Evolutionary conservation across 2,888 invertebrate genomes (phyloP).

Genomic region (Euzetes globulus): DNA sequence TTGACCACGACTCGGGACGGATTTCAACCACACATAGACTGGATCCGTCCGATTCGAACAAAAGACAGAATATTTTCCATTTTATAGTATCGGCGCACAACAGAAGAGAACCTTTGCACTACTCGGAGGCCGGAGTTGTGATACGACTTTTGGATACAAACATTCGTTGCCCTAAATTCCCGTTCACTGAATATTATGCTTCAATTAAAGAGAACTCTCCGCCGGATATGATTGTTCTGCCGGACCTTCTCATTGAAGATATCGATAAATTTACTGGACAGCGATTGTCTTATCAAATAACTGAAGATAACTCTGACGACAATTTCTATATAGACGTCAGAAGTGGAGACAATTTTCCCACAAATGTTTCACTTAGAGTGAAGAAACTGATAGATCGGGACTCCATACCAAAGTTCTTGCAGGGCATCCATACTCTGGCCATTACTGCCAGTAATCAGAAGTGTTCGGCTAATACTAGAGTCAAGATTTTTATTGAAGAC

Average conservation of each 20-base stretch:
- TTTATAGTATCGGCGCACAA: conserved; percentile 43
- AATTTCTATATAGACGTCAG: conserved; percentile 42
- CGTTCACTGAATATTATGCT: conserved; percentile 44
- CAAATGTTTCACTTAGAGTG: conserved; percentile 41
- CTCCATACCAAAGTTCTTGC: conserved; percentile 42
- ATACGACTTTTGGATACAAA: conserved; percentile 40
- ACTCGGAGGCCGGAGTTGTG: conserved; percentile 42
- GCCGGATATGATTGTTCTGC: conserved; percentile 42
- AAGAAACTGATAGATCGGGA: conserved; percentile 43
- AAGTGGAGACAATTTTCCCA: conserved; percentile 29
- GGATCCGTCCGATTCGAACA: conserved; percentile 43
- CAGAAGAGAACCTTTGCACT: conserved; percentile 38
- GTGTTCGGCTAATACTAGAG: conserved; percentile 42
- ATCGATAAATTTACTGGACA: conserved; percentile 42
- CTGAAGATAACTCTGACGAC: conserved; percentile 43
- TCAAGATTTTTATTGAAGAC: conserved; percentile 43
- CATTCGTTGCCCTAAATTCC: conserved; percentile 43
- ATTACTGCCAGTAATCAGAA: conserved; percentile 42
- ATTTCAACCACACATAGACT: conserved; percentile 44
- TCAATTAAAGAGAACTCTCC: conserved; percentile 42
- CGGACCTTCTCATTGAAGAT: conserved; percentile 43
- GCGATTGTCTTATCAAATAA: conserved; percentile 43
- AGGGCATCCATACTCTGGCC: conserved; percentile 42
- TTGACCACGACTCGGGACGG: conserved; percentile 44
- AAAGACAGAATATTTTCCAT: conserved; percentile 41